Percentiles rank a stretch among this genome's conserved stretches.
Conservation (phyloP, 2,888 invertebrate genomes). For the Dryobota labecula region DNA sequence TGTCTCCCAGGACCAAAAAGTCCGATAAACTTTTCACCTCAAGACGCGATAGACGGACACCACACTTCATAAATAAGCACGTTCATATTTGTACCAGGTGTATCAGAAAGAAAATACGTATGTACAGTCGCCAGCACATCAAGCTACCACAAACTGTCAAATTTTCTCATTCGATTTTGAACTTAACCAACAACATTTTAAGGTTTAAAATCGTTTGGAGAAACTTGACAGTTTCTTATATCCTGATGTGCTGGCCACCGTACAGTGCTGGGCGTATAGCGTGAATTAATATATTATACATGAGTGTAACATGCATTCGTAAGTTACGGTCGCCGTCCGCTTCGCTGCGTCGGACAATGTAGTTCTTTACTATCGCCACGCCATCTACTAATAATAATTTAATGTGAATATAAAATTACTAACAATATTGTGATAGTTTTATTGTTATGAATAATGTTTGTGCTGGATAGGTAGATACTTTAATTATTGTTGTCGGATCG, state of each 20-base stretch:
- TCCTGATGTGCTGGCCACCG: too few species aligned
- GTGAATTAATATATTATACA: slow-evolving; percentile 60
- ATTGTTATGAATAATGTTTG: slow-evolving; percentile 40
- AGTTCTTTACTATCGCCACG: slow-evolving; percentile 46
- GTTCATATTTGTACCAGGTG: slow-evolving; percentile 40
- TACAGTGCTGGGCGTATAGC: slow-evolving; percentile 30
- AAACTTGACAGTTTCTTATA: too few species aligned
- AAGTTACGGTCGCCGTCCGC: slow-evolving; percentile 40
- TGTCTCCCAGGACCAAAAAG: background rate
- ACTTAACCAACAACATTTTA: too few species aligned
- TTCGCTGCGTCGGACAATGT: slow-evolving; percentile 56
- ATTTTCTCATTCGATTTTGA: too few species aligned
- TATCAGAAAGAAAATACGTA: slow-evolving; percentile 32
- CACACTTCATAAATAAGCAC: background rate
- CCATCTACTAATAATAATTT: slow-evolving; percentile 51
- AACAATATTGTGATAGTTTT: slow-evolving; percentile 45
- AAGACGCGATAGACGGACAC: background rate
- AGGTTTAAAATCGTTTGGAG: too few species aligned
- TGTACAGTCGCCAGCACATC: too few species aligned
- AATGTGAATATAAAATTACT: slow-evolving; percentile 42
- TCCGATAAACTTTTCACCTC: background rate
- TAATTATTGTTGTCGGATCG: background rate
- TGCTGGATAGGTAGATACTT: background rate
- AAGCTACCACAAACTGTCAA: too few species aligned
- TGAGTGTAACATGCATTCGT: slow-evolving; percentile 30